A percentile compares a stretch with the other conserved stretches of the same genome.
Conservation (phyloP, 1,140 invertebrate genomes). For the Solen grandis region DNA sequence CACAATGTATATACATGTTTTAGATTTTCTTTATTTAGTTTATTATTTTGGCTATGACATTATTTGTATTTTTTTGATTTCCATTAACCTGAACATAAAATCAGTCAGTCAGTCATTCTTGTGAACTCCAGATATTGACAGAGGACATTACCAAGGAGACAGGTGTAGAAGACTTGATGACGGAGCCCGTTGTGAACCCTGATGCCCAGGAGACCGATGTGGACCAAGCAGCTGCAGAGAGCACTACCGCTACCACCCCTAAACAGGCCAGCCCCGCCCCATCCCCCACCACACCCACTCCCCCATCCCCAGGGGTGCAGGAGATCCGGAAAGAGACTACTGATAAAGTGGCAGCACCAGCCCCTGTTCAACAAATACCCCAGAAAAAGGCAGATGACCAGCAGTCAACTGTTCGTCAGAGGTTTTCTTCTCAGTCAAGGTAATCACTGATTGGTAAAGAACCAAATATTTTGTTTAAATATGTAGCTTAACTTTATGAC, state of each 20-base stretch:
- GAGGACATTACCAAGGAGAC: slow-evolving; percentile 61
- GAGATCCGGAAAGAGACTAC: slow-evolving; percentile 29
- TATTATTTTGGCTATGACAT: too few relatives aligned
- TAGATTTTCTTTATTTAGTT: too few relatives aligned
- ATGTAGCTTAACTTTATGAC: too few relatives aligned
- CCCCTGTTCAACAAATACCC: slow-evolving; percentile 52
- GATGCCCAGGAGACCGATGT: slow-evolving; percentile 32
- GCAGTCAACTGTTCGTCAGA: slow-evolving; percentile 62
- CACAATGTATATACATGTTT: too few relatives aligned
- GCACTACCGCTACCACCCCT: neutral
- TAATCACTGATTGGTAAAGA: too few relatives aligned
- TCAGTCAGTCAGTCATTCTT: too few relatives aligned
- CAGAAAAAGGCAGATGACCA: slow-evolving; percentile 17
- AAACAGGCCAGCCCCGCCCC: neutral
- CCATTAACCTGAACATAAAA: too few relatives aligned
- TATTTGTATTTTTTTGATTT: too few relatives aligned
- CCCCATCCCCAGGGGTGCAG: slow-evolving; percentile 18
- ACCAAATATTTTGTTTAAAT: too few relatives aligned
- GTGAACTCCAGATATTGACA: slow-evolving; percentile 73
- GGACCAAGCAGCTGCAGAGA: neutral
- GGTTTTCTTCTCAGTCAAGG: slow-evolving; percentile 53
- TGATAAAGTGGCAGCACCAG: slow-evolving; percentile 1
- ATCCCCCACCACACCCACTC: slow-evolving; percentile 8
- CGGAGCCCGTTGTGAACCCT: slow-evolving; percentile 15
- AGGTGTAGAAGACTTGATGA: slow-evolving; percentile 58